Evolutionary conservation across 2,797 vertebrate genomes (phyloP), one percentile per base, ranked within the genome.

Genomic region (Argentina silus): DNA sequence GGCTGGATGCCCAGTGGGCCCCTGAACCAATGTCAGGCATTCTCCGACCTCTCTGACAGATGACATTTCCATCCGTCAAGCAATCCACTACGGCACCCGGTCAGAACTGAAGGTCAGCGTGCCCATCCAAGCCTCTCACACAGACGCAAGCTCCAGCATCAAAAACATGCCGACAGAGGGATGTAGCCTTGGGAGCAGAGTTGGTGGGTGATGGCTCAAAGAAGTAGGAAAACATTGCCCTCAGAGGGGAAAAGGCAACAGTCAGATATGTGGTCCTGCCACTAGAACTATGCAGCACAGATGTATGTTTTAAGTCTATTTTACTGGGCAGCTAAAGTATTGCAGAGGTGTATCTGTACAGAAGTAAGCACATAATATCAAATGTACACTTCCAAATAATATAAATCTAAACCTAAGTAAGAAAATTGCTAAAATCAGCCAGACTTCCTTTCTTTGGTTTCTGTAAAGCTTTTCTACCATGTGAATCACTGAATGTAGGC

Each of bases 41-140:
- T 11, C 60, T 48, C 44, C 21, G 19, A 65, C 76, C 53, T 53
- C 17, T 6, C 53, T 70, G 72, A 69, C 68, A 67, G 61, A 69
- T 74, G 61, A 55, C 61, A 74, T 78, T 78, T 74, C 19, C 61
- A 70, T 70, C 60, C 60, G 43, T 73, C 48, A 67, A 61, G 11
- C 4, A 48, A 60, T 69, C 53, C 27, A 44, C 55, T 12, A 44
- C 12, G 45, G 75, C 55, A 67, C 51, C n/a, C 61, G 53, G 71
- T 73, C 59, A 51, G 51, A 55, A 19, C n/a, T 60, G 61, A 70
- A 70, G 76, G 71, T 74, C 67, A 78, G 62, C 23, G 21, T 55
- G 56, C 44, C 67, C 47, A 67, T 67, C 65, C 44, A 56, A 36
- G 42, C 61, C 70, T 65, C 23, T n/a, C 59, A 14, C 51, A 57